Conservation (phyloP, 2,888 invertebrate species). For the Mystacides longicornis region DNA sequence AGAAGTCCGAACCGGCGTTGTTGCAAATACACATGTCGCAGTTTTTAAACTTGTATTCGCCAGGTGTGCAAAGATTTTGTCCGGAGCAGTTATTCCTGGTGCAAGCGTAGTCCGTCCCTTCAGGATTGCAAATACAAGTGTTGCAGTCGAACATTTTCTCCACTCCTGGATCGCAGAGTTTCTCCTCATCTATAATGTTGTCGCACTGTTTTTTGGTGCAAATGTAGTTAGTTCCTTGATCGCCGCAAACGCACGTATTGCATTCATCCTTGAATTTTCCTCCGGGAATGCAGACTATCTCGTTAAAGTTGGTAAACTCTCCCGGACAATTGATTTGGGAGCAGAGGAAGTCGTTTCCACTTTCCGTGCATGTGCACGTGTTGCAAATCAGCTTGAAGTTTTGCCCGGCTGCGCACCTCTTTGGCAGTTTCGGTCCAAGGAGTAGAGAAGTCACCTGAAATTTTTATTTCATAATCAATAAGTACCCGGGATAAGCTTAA, state of each 20-base stretch:
- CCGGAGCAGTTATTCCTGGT: constrained; percentile 39
- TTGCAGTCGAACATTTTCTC: constrained; percentile 49
- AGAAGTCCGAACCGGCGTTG: constrained; percentile 46
- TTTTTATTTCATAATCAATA: too few relatives aligned
- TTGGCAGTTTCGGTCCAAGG: neutral
- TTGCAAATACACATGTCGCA: constrained; percentile 54
- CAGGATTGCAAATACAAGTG: constrained; percentile 37
- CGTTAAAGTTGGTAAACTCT: neutral
- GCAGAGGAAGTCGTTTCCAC: constrained; percentile 40
- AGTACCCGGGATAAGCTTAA: too few relatives aligned
- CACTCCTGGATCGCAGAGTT: constrained; percentile 45
- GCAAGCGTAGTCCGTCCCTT: constrained; percentile 40
- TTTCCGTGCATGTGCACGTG: constrained; percentile 43
- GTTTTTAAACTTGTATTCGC: constrained; percentile 44
- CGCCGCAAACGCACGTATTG: constrained; percentile 47
- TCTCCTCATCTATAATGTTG: constrained; percentile 13
- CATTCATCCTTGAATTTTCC: constrained; percentile 45
- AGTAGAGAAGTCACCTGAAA: neutral
- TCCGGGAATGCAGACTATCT: constrained; percentile 35
- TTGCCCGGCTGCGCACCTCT: constrained; percentile 35
- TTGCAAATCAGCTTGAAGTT: constrained; percentile 46
- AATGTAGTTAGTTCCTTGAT: constrained; percentile 33
- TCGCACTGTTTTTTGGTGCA: constrained; percentile 20
- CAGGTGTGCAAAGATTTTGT: neutral
- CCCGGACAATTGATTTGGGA: constrained; percentile 32